phyloP scores from a whole-genome alignment of 2,888 invertebrate genomes.

The Cataglyphis livida region DNA sequence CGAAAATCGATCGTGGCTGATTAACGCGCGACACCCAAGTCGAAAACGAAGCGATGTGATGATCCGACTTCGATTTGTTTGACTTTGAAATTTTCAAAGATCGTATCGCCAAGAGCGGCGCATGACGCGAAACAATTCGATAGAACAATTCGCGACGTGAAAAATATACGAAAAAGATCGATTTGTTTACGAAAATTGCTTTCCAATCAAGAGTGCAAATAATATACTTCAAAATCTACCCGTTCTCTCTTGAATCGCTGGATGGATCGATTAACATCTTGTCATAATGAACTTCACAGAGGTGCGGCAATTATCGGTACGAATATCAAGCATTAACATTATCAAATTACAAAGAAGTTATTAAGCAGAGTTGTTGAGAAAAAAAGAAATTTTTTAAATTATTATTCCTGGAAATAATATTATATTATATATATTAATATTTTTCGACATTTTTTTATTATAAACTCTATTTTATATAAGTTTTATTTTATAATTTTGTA shows the following conservation, averaged over 20 bases:
- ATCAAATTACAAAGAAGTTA: slow-evolving; percentile 9
- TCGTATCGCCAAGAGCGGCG: slow-evolving; percentile 1
- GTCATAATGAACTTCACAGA: slow-evolving; percentile 27
- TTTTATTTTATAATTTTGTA: background rate
- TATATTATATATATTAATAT: too few species aligned
- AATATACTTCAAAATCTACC: too few species aligned
- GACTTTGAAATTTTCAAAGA: background rate
- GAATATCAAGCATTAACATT: background rate
- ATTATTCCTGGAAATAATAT: background rate
- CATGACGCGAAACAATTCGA: background rate
- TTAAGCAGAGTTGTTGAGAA: background rate
- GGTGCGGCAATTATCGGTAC: slow-evolving; percentile 31
- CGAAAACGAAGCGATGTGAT: background rate
- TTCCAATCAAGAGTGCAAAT: background rate
- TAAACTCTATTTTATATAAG: background rate
- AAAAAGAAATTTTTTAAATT: background rate
- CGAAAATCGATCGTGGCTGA: slow-evolving; percentile 32
- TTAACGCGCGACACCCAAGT: slow-evolving; percentile 18
- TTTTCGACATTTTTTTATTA: background rate
- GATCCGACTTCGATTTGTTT: background rate
- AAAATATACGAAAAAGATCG: background rate
- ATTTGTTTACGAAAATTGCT: background rate
- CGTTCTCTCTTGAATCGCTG: background rate
- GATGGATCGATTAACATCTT: slow-evolving; percentile 25
- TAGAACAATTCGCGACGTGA: background rate